Evolutionary conservation across 2,888 invertebrate species (phyloP), one percentile per base, ranked within the genome.

Genomic region (Phytoseiulus persimilis): DNA sequence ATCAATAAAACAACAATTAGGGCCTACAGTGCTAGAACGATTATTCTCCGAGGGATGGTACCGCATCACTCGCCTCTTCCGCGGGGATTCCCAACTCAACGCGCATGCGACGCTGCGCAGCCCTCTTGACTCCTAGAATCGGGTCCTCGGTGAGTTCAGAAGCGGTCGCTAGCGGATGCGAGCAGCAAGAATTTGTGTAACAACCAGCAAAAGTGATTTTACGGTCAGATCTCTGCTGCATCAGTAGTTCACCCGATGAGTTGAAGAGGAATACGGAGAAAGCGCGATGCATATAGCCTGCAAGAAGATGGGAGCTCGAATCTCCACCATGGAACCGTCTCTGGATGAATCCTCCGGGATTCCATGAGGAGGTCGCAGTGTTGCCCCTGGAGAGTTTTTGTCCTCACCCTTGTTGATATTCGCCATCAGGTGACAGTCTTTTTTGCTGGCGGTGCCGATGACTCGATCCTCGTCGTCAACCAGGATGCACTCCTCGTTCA

Each of bases 191-290:
- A 92, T 99, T 99, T 31, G 98, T 97, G 92, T 96, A 97, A 92
- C 95, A 95, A 91, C 95, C 95, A 91, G 94, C 93, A 91, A 93
- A 94, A 39, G 93, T 94, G 92, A 98, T 97, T 94, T 99, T 99
- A 90, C 95, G 94, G 90, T 94, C 94, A 11, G 98, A 95, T 91
- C 99, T 94, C 92, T 96, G 96, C 92, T 99, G 99, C 83, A 99
- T 92, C 31, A 99, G 93, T 23, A 93, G 92, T 90, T 91, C 91
- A 32, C 91, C 91, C 94, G 93, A 94, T 45, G 94, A 94, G 93
- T 99, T 98, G 92, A 99, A 99, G 0, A 99, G 94, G 92, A 99
- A 99, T 0, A 99, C 97, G 93, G 99, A 99, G 93, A 99, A 99
- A 2, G 99, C 99, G 91, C 99, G 94, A 93, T 99, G 99, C 0